These are phyloP conservation scores for Pelecanus crispus DNA, from an alignment of 2,113 vertebrate genomes.

Conservation along the genomic window DNA sequence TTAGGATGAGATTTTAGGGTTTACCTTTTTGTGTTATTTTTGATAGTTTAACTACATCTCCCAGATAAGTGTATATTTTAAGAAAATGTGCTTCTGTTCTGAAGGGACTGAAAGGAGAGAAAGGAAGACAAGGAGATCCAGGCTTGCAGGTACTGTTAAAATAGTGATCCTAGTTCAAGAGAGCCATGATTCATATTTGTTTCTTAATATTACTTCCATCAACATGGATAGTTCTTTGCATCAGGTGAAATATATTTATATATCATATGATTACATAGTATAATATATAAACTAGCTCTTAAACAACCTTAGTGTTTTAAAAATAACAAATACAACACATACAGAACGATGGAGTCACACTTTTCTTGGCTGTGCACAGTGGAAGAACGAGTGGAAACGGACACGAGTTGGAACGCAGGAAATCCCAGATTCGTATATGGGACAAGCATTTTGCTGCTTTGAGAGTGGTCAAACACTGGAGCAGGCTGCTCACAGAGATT, in stretches of 20 bases:
- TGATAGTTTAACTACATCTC: not conserved
- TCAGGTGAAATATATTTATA: not conserved
- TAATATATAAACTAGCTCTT: not conserved
- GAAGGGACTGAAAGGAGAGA: constrained; percentile 81
- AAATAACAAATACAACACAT: not conserved
- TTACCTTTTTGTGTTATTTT: not conserved
- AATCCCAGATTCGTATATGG: not conserved
- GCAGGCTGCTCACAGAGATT: not conserved
- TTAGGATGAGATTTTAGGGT: not conserved
- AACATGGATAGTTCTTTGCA: not conserved
- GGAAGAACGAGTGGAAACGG: not conserved
- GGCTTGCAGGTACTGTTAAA: constrained; percentile 78
- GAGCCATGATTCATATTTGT: not conserved
- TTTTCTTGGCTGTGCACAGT: not conserved
- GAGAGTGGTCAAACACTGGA: not conserved
- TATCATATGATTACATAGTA: not conserved
- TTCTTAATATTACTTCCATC: not conserved
- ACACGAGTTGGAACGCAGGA: not conserved
- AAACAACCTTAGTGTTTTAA: not conserved
- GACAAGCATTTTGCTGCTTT: not conserved
- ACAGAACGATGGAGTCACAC: not conserved
- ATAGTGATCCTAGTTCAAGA: not conserved
- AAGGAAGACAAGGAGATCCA: constrained; percentile 80
- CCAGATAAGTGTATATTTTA: not conserved
- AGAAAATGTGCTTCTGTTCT: constrained; percentile 12